Evolutionary conservation across 2,113 vertebrate genomes (phyloP), one percentile per base, ranked within the genome.

Genomic region (Silurus asotus): DNA sequence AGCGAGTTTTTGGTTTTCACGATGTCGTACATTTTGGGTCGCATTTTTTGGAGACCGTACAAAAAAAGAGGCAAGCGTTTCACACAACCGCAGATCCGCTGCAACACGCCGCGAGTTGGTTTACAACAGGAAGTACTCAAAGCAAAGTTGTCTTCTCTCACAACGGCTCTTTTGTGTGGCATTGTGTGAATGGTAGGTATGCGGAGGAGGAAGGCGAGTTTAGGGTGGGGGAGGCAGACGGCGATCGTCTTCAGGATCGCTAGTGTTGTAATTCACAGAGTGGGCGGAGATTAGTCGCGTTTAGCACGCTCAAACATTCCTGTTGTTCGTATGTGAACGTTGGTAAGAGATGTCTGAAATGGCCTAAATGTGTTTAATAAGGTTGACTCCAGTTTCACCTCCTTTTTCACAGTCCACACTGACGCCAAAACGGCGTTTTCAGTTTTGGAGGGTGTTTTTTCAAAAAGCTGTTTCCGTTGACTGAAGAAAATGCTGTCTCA

Each of bases 241-340:
- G 5, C 13, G 19, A 23, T 49, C 15, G 2, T 17, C 51, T 49
- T 28, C 37, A 25, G 25, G 51, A 15, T 80, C 62, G 45, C 15
- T 53, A 15, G 80, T 19, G 79, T 81, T 64, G 48, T 70, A 25
- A 77, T 84, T 64, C 83, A 65, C 23, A 8, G 10, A 17, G 37
- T 95, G 95, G 72, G 95, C 94, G 94, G 94, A 94, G 88, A 84
- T 88, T 88, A 84, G 64, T 59, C 8, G 62, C 81, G 3, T 59
- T 83, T 64, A 55, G n/a, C 81, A 45, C 37, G 88, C 59, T 84
- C 74, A 56, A 81, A 77, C 65, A 90, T 83, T 88, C 81, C 83
- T 81, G 69, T 87, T 69, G 83, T 86, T 64, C 79, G 17, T 61
- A 81, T 56, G 69, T 37, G 37, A 37, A 37, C 37, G 37, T 37